Base-by-base conservation (phyloP, 2,888 invertebrate genomes). In the Lathronympha strigana region DNA sequence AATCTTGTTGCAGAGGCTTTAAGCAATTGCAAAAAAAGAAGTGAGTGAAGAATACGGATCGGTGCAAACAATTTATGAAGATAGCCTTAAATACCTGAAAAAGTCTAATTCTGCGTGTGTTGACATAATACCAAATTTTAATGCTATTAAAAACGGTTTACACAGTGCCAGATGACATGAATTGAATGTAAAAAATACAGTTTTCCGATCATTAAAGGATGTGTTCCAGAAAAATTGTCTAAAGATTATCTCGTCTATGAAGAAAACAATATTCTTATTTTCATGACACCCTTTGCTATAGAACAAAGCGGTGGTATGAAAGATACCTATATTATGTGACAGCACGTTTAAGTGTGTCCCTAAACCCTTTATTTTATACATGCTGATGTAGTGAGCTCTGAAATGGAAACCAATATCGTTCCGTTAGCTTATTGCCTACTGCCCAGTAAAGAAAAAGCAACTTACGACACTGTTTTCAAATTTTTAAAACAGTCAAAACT, bases 101-200 rank as follows among this genome's bases (percentile, higher is more conserved):
- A 50, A 15, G 50, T 31, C 50, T 31, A 31, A 50, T 50, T 50
- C 50, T 50, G 50, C 28, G 50, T 50, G 50, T 50, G 50, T 50
- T 50, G 31, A 50, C 28, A 31, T 2, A 28, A 50, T 50, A 50
- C 31, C 50, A 50, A 50, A 3, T 50, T 50, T 31, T 9, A 50
- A 31, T 31, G 50, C 50, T 31, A 28, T 50, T 50, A 50, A 50
- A 50, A 50, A 50, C 17, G 31, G 31, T 50, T 50, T 49, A 49
- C 28, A 49, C 49, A 25, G 49, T 25, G 49, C 49, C 6, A 28
- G 49, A 28, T 15, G 49, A 49, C 49, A 49, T 25, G 49, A 49
- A 49, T 28, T 49, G 28, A 49, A 49, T 15, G 49, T 49, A 49
- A 50, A 49, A 50, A 50, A 50, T 50, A 50, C 50, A 15, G 50